phyloP scores from a whole-genome alignment of 1,140 invertebrate genomes.

The Coptotermes formosanus region DNA sequence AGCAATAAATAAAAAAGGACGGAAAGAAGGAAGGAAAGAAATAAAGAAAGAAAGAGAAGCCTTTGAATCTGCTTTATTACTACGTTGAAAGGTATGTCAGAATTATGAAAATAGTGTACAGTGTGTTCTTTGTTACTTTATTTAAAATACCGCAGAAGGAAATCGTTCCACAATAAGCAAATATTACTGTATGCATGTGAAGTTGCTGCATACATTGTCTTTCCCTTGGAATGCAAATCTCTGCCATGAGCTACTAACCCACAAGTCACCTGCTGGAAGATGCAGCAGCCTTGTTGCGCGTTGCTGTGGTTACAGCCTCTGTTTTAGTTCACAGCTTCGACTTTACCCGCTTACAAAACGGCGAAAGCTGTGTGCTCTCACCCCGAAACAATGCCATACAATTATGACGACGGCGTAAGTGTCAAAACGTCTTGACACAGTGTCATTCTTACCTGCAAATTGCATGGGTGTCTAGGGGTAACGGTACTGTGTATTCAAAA shows the following conservation, averaged over 20 bases:
- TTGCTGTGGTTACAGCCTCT: background rate
- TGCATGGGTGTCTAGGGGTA: background rate
- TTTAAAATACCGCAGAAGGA: background rate
- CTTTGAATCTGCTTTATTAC: no score
- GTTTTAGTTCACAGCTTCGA: background rate
- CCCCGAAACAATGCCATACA: background rate
- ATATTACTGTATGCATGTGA: background rate
- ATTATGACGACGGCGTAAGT: background rate
- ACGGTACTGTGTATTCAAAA: background rate
- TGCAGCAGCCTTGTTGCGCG: background rate
- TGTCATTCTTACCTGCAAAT: background rate
- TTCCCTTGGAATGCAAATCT: no score
- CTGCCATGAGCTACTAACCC: background rate
- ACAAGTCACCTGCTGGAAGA: background rate
- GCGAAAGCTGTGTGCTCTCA: background rate
- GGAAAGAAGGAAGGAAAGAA: no score
- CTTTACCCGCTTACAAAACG: background rate
- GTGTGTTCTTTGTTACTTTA: no score
- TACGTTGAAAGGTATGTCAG: no score
- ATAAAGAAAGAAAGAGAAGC: no score
- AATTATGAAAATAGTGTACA: no score
- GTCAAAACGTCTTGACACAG: background rate
- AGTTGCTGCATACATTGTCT: background rate
- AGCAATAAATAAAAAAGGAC: no score
- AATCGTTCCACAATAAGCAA: background rate